Evolutionary conservation across 2,797 vertebrate genomes (phyloP).

Genomic region (Hippocampus kuda): DNA sequence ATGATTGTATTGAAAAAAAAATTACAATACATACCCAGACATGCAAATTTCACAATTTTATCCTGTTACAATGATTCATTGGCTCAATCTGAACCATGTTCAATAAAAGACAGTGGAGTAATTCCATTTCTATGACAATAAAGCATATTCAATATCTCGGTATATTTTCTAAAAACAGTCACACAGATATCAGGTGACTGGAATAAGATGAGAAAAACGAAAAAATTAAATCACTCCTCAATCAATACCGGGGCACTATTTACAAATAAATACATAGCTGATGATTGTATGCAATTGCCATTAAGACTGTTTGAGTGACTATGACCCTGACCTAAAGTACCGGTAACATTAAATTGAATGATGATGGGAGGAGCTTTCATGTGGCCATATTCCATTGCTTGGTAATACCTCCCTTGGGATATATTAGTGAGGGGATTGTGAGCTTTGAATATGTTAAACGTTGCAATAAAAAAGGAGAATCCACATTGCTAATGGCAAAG

Average conservation of each 20-base stretch:
- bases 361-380: slow-evolving; percentile 26
- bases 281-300: slow-evolving; percentile 23
- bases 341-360: slow-evolving; percentile 43
- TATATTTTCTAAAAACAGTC: background rate
- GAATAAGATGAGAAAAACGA: slow-evolving; percentile 7
- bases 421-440: background rate
- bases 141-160: background rate
- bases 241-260: slow-evolving; percentile 19
- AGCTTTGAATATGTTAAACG: slow-evolving; percentile 21
- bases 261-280: slow-evolving; percentile 23
- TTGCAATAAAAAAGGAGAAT: slow-evolving; percentile 1
- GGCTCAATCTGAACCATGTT: background rate
- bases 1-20: too few relatives aligned
- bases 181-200: background rate
- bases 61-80: too few relatives aligned
- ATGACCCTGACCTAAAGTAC: slow-evolving; percentile 36
- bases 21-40: too few relatives aligned
- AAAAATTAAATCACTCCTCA: slow-evolving; percentile 2
- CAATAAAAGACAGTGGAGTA: background rate
- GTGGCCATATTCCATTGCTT: slow-evolving; percentile 5
- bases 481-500: background rate
- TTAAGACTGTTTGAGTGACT: slow-evolving; percentile 27
- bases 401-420: slow-evolving; percentile 29
- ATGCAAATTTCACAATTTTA: too few relatives aligned
- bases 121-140: background rate